These are phyloP conservation scores for Papilio machaon DNA, from an alignment of 1,140 invertebrate species.

Conservation along the genomic window DNA sequence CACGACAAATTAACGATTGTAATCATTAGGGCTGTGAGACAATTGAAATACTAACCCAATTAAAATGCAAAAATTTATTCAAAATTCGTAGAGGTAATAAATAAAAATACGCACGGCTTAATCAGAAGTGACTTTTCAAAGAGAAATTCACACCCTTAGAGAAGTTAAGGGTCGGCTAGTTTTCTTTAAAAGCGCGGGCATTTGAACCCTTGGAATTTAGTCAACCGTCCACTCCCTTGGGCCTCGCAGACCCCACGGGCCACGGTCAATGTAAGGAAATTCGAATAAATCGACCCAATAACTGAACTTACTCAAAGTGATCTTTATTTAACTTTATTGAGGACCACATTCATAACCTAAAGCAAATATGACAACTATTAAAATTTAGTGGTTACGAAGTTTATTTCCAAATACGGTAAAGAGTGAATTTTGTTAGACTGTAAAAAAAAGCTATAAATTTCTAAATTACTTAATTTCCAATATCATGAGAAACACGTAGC, in stretches of 20 bases:
- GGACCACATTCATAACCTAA: background rate
- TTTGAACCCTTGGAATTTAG: conserved; percentile 73
- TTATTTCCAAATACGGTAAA: background rate
- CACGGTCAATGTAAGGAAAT: conserved; percentile 69
- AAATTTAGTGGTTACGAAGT: background rate
- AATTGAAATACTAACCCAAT: background rate
- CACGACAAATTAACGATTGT: no score
- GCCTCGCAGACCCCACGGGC: conserved; percentile 62
- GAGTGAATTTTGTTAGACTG: no score
- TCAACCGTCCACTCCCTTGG: conserved; percentile 69
- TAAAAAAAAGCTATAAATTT: background rate
- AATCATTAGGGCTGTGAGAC: no score
- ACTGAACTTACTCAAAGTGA: conserved; percentile 31
- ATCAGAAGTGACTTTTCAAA: conserved; percentile 61
- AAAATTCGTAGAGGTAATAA: background rate
- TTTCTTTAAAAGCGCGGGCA: conserved; percentile 76
- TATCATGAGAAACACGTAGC: no score
- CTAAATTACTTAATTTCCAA: no score
- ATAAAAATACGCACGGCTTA: conserved; percentile 30
- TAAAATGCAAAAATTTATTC: background rate
- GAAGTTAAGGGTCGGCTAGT: conserved; percentile 68
- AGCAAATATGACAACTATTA: background rate
- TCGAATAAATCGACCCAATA: conserved; percentile 61
- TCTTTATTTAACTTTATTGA: conserved; percentile 18
- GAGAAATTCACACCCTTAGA: conserved; percentile 69